A percentile compares a stretch with the other conserved stretches of the same genome.
These are phyloP conservation scores for Elgaria multicarinata DNA, from an alignment of 2,113 vertebrate genomes.

Conservation along the genomic window DNA sequence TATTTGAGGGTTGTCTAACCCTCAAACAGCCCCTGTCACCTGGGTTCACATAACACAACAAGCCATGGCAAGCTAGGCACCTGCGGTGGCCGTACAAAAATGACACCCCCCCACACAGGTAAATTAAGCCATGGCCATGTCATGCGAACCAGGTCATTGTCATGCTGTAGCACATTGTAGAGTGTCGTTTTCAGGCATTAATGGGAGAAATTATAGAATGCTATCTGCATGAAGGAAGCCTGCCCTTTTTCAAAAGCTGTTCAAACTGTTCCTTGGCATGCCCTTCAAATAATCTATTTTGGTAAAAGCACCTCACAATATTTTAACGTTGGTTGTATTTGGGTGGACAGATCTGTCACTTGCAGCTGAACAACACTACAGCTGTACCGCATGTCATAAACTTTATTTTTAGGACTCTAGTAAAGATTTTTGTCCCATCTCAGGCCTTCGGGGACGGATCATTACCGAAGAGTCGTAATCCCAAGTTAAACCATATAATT, in stretches of 20 bases:
- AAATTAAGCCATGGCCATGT: too few species aligned
- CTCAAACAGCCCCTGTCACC: too few species aligned
- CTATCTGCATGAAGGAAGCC: background rate
- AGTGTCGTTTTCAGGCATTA: background rate
- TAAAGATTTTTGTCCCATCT: slow-evolving; percentile 17
- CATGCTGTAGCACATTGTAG: background rate
- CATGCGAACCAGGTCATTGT: background rate
- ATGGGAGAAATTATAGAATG: slow-evolving; percentile 15
- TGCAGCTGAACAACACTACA: slow-evolving; percentile 31
- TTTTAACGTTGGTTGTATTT: slow-evolving; percentile 52
- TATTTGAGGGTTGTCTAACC: too few species aligned
- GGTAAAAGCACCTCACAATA: slow-evolving; percentile 26
- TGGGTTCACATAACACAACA: too few species aligned
- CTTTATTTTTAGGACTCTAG: slow-evolving; percentile 63
- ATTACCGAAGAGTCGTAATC: slow-evolving; percentile 52
- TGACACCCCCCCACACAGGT: too few species aligned
- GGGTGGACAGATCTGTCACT: slow-evolving; percentile 46
- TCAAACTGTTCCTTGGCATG: slow-evolving; percentile 34
- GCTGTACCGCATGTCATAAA: slow-evolving; percentile 36
- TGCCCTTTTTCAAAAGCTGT: background rate
- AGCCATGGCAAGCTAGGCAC: too few species aligned
- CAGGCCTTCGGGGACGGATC: slow-evolving; percentile 43
- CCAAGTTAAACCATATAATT: slow-evolving; percentile 54
- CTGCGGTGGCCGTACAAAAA: too few species aligned
- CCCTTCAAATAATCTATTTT: slow-evolving; percentile 48